Evolutionary conservation across 2,797 vertebrate genomes (phyloP), one percentile per base, ranked within the genome.

Genomic region (Eremophila alpestris): DNA sequence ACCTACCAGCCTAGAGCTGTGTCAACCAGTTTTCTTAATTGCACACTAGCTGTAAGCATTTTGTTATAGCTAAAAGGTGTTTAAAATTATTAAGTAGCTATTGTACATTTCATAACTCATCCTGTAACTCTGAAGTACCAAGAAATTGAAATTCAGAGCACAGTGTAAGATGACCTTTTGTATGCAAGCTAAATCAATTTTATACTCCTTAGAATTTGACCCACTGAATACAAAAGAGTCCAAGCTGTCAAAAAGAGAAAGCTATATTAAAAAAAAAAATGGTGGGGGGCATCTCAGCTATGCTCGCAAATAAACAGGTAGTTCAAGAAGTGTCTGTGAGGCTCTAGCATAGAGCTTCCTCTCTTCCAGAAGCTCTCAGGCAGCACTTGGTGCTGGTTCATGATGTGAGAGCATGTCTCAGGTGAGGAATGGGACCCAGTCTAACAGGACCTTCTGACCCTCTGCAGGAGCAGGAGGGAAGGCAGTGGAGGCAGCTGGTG

Each of bases 41-140:
- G 78, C 60, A 12, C 36, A 7, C 67, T 70, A 94, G 46, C 73
- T 96, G 83, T 94, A 95, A 96, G 94, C 23, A 34, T 87, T 92
- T 80, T 93, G 45, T 55, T 67, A 36, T 49, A 89, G 54, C 34
- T 73, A 89, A 76, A 82, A 94, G 78, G 71, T 89, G 83, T 87
- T 95, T 94, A 83, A 95, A 97, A 95, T 89, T 94, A 93, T 93
- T 94, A 81, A 94, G 22, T 38, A 67, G 43, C 69, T 93, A 71
- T 83, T 71, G 11, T 59, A 51, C 22, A 38, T 82, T 92, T 94
- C 55, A 83, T 93, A 94, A 91, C 52, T 90, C 56, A 58, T 78
- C 24, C 71, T 81, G 11, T 83, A 90, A 76, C 29, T 93, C 64
- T 52, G 90, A 94, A 89, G 74, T 71, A 90, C 52, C 38, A 90